Evolutionary conservation across 2,888 invertebrate species (phyloP), one percentile per base, ranked within the genome.

Genomic region (Leptinotarsa haldemani): DNA sequence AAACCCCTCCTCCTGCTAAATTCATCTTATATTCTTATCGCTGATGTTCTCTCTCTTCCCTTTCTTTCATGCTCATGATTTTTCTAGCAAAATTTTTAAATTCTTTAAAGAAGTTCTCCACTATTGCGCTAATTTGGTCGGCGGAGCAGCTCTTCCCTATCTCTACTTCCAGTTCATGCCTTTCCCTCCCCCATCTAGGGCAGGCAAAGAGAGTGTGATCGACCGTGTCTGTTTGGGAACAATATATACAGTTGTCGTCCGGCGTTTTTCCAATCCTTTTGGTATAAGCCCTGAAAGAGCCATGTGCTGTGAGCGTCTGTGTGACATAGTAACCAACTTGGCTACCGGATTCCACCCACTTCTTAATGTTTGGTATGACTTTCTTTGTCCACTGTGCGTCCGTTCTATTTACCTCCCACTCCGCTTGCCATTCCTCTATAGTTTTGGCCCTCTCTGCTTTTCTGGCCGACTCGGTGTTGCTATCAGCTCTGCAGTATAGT

Each of bases 221-320:
- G 15, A 69, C 46, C 13, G 61, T 52, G 58, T 77, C 72, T 16
- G 4, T 12, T 20, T 30, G 16, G 30, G 25, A 18, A 30, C 74
- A 77, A 64, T 47, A 75, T 47, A 63, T 58, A 68, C 74, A 73
- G 16, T 16, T 40, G 7, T 30, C 56, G 13, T 20, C 52, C n/a
- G 64, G 58, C 18, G n/a, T 20, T 63, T 73, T 73, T 16, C 65
- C 22, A 9, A 75, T 75, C 47, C 40, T 67, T 5, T 30, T 16
- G 4, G 53, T 25, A 58, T 77, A 77, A 4, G 66, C 22, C 1
- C 46, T 63, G 58, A 77, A 67, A 4, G 30, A 30, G 16, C 72
- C 74, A 46, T 77, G 72, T 4, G 67, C 75, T 4, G 73, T 61
- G 16, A 75, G 22, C 15, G 47, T 20, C 58, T 77, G 75, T 3